A percentile compares a stretch with the other conserved stretches of the same genome.
Conservation (phyloP, 2,113 vertebrate genomes). For the Setophaga coronata region DNA sequence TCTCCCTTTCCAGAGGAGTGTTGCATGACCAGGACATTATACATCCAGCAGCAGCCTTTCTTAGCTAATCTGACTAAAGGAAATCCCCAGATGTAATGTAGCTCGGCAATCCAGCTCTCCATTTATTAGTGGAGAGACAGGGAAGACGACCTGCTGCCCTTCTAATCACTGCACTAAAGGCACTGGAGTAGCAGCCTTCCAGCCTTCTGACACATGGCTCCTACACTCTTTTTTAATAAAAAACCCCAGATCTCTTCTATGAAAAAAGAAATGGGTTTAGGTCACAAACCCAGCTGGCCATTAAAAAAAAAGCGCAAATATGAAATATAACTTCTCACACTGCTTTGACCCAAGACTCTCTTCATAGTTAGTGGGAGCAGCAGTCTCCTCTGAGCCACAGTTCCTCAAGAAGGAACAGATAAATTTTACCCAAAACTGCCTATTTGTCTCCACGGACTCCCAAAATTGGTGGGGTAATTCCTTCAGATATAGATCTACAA, state of each 20-base stretch:
- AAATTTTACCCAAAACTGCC: neutral
- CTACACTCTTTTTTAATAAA: neutral
- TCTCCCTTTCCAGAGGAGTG: neutral
- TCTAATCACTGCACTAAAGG: neutral
- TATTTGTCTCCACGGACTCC: neutral
- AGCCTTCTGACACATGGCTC: neutral
- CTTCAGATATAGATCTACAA: neutral
- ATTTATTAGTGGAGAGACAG: neutral
- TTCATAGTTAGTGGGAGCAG: neutral
- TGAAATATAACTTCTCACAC: neutral
- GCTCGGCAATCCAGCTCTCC: neutral
- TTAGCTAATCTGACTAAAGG: neutral
- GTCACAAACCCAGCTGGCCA: neutral
- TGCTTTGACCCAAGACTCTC: neutral
- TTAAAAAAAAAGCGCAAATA: neutral
- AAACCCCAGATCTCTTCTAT: neutral
- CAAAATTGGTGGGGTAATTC: neutral
- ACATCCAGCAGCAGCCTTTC: neutral
- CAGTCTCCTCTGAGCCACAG: neutral
- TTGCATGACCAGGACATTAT: neutral
- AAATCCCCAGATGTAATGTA: neutral
- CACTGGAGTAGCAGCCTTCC: neutral
- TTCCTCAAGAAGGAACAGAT: neutral
- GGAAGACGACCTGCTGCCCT: neutral
- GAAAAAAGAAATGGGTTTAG: neutral